phyloP scores from a whole-genome alignment of 2,888 invertebrate genomes.

The Palloptera scutellata region DNA sequence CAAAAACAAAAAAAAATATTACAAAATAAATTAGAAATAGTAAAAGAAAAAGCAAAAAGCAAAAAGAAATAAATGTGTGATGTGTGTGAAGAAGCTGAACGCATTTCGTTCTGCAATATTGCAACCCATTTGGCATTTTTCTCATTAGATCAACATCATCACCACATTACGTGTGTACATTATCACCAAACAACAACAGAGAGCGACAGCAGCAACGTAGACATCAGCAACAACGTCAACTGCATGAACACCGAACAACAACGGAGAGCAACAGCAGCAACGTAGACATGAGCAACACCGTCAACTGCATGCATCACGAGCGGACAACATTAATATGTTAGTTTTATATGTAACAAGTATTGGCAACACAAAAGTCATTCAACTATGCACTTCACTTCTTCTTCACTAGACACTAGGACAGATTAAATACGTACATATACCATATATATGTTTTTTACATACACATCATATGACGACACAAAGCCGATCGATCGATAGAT shows the following conservation, averaged over 20 bases:
- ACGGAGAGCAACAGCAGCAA: neutral
- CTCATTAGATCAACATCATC: too few relatives aligned
- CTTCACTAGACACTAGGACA: neutral
- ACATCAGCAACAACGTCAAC: neutral
- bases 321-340: too few relatives aligned
- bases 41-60: too few relatives aligned
- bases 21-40: too few relatives aligned
- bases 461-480: too few relatives aligned
- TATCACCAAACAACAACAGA: neutral
- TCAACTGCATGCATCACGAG: neutral
- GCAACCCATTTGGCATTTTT: neutral
- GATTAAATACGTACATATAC: too few relatives aligned
- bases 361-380: slow-evolving; percentile 10
- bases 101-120: slow-evolving; percentile 19
- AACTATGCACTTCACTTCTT: slow-evolving; percentile 1
- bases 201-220: neutral
- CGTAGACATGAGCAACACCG: neutral
- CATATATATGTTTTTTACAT: too few relatives aligned
- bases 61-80: too few relatives aligned
- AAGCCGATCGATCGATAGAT: too few relatives aligned
- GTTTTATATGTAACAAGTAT: too few relatives aligned
- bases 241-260: neutral
- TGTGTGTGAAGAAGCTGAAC: slow-evolving; percentile 6
- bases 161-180: too few relatives aligned
- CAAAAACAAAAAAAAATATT: too few relatives aligned